phyloP scores from a whole-genome alignment of 2,797 vertebrate species.

The Chelon auratus region DNA sequence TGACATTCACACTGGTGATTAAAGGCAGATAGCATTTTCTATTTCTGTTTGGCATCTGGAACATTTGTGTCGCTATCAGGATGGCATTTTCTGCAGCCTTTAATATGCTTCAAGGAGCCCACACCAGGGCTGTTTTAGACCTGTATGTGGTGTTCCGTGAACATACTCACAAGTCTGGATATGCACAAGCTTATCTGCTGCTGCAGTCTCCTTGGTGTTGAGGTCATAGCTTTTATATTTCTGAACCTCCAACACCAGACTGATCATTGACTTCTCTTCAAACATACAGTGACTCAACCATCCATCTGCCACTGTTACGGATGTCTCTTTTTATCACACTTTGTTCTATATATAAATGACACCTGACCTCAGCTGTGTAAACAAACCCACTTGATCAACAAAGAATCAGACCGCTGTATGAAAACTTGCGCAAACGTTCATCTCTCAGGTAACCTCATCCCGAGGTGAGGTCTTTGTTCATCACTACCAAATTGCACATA shows the following conservation, averaged over 20 bases:
- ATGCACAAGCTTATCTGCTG: neutral
- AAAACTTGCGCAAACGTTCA: slow-evolving; percentile 7
- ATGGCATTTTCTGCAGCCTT: slow-evolving; percentile 78
- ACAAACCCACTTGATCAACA: slow-evolving; percentile 2
- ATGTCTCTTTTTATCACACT: slow-evolving; percentile 4
- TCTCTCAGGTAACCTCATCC: slow-evolving; percentile 51
- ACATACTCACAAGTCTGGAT: neutral
- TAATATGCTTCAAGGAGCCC: slow-evolving; percentile 56
- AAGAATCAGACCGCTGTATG: neutral
- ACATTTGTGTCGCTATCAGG: slow-evolving; percentile 71
- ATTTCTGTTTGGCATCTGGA: slow-evolving; percentile 58
- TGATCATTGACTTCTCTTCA: slow-evolving; percentile 10
- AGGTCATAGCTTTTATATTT: slow-evolving; percentile 8
- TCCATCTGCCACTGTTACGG: slow-evolving; percentile 3
- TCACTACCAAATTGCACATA: slow-evolving; percentile 51
- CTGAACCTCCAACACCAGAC: neutral
- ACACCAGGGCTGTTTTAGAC: slow-evolving; percentile 45
- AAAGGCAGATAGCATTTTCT: slow-evolving; percentile 74
- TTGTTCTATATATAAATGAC: neutral
- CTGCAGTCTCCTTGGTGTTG: neutral
- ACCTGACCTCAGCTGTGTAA: slow-evolving; percentile 7
- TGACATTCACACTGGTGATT: slow-evolving; percentile 79
- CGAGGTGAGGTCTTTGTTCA: slow-evolving; percentile 55
- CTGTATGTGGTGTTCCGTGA: slow-evolving; percentile 31
- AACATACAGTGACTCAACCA: slow-evolving; percentile 5